Evolutionary conservation across 2,113 vertebrate species (phyloP).

Genomic region (Podilymbus podiceps): DNA sequence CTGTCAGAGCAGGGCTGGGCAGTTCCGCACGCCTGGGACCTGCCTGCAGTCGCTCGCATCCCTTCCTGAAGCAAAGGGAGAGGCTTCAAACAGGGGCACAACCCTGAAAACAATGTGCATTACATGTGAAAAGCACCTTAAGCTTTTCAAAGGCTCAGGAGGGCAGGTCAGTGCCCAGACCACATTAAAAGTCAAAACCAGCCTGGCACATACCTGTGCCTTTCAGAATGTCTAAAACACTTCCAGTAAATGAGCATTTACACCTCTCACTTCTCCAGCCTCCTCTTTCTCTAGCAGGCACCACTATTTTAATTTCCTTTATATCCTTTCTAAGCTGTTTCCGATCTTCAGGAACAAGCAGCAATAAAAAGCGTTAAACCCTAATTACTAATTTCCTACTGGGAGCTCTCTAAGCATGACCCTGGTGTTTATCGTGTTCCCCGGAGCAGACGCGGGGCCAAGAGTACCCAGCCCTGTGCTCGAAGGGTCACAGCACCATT

Average conservation of each 20-base stretch:
- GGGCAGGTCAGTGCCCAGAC: background rate
- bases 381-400: background rate
- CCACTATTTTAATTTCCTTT: background rate
- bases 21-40: background rate
- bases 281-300: background rate
- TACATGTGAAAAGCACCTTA: background rate
- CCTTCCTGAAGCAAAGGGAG: background rate
- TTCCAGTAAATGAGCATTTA: background rate
- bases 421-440: background rate
- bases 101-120: rapidly evolving
- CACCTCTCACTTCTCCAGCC: background rate
- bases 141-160: background rate
- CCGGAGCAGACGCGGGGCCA: background rate
- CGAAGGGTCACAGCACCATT: background rate
- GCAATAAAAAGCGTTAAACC: background rate
- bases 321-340: background rate
- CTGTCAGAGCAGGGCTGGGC: rapidly evolving
- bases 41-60: background rate
- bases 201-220: background rate
- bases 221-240: background rate
- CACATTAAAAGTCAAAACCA: background rate
- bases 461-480: background rate
- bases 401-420: background rate
- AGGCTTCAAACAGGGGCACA: background rate
- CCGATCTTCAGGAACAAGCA: background rate